Conservation (phyloP, 1,140 invertebrate species). For the Monomorium pharaonis region DNA sequence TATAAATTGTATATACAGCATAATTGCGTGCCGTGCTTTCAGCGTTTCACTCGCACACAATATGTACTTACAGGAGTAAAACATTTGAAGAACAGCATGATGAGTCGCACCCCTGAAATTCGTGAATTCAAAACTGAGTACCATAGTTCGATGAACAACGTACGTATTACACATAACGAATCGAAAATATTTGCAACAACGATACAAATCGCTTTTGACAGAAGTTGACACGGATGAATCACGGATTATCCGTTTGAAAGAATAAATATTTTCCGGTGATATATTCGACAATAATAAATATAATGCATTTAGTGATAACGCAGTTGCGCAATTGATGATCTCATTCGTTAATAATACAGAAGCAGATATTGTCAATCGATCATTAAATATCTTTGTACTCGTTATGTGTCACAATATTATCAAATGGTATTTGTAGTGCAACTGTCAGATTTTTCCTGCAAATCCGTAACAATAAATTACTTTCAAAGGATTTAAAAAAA, state of each 20-base stretch:
- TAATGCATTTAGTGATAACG: background rate
- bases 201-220: background rate
- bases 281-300: conserved; percentile 6
- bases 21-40: conserved; percentile 52
- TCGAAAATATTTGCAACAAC: background rate
- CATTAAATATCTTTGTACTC: background rate
- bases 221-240: background rate
- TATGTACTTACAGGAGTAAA: conserved; percentile 64
- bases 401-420: background rate
- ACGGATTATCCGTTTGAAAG: background rate
- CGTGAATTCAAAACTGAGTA: conserved; percentile 66
- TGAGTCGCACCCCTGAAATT: conserved; percentile 63
- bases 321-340: background rate
- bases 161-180: background rate
- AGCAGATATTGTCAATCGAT: background rate
- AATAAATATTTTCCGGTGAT: background rate
- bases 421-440: background rate
- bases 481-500: background rate
- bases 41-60: conserved; percentile 27
- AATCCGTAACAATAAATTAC: background rate
- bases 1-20: conserved; percentile 27
- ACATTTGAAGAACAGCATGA: conserved; percentile 73
- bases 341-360: background rate
- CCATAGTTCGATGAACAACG: background rate
- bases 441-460: background rate